Base-by-base conservation (phyloP, 1,140 invertebrate species). In the Bombus turneri region DNA sequence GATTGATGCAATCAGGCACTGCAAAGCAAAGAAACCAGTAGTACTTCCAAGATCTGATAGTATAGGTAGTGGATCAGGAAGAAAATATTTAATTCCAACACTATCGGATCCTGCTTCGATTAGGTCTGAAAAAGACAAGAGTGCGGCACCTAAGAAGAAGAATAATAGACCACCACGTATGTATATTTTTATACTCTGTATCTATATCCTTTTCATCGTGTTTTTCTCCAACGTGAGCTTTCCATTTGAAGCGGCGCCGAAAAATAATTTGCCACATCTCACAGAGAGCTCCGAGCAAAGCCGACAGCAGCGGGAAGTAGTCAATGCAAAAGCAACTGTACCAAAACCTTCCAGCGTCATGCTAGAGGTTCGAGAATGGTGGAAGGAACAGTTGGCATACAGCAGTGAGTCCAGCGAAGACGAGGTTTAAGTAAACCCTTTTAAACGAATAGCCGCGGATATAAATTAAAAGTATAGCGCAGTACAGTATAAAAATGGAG, bases 81-180 rank as follows among this genome's bases (percentile, higher is more conserved):
- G 98, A 82, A 98, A 98, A 91, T 98, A 97, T 94, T 95, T 99
- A 83, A 98, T 98, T 28, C 98, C 98, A 39, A 98, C 98, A 0
- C 94, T 98, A 68, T 98, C 98, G 69, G 98, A 98, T 95, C 97
- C 98, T 39, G 94, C 94, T 9, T 97, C 97, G 75, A 96, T 97
- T 39, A 95, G 97, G 64, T 96, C 96, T 18, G 97, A 97, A 76
- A 98, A 98, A 93, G 97, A 97, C 87, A 95, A 97, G 84, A 95
- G 96, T 39, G 87, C 92, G 62, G 95, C 95, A 73, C 93, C 96
- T 0, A 97, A 97, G 87, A 97, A 97, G 88, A 96, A 97, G 91
- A 97, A 96, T 87, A 96, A 94, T 69, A 95, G 97, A 91, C 93
- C 96, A 47, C 94, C 96, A 90, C 95, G 97, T 97, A 95, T 94